These are phyloP conservation scores for Eulithis testata DNA, from an alignment of 2,888 invertebrate species.

Conservation along the genomic window DNA sequence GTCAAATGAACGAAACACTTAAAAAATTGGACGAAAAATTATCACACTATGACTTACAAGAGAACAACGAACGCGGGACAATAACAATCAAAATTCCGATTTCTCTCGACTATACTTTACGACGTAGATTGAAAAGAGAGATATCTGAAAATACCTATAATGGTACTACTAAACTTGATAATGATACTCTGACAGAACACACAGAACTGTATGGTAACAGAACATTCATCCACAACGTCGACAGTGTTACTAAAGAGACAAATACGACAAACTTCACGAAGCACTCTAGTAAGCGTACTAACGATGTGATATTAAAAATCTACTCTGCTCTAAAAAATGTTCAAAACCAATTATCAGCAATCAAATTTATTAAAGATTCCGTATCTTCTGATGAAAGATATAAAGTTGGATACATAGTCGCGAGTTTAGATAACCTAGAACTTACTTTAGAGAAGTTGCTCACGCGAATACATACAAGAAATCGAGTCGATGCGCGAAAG, in stretches of 20 bases:
- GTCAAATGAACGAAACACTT: slow-evolving; percentile 1
- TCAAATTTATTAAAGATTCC: background rate
- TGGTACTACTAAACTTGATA: background rate
- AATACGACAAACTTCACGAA: background rate
- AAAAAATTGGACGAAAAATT: background rate
- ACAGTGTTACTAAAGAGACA: background rate
- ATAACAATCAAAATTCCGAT: slow-evolving; percentile 3
- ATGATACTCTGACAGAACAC: background rate
- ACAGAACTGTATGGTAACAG: background rate
- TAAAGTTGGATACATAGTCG: slow-evolving; percentile 8
- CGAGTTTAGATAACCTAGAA: slow-evolving; percentile 4
- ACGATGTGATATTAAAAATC: background rate
- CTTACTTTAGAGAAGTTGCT: slow-evolving; percentile 1
- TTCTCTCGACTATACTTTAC: too few species aligned
- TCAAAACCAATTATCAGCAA: slow-evolving; percentile 3
- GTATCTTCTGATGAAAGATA: slow-evolving; percentile 1
- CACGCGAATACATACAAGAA: background rate
- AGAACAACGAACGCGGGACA: background rate
- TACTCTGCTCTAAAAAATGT: background rate
- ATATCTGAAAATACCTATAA: background rate
- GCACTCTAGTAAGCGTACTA: background rate
- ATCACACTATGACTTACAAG: too few species aligned
- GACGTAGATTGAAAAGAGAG: background rate
- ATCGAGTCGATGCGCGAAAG: background rate
- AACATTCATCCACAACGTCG: background rate